phyloP scores from a whole-genome alignment of 2,113 vertebrate genomes.

The Caranx ignobilis region DNA sequence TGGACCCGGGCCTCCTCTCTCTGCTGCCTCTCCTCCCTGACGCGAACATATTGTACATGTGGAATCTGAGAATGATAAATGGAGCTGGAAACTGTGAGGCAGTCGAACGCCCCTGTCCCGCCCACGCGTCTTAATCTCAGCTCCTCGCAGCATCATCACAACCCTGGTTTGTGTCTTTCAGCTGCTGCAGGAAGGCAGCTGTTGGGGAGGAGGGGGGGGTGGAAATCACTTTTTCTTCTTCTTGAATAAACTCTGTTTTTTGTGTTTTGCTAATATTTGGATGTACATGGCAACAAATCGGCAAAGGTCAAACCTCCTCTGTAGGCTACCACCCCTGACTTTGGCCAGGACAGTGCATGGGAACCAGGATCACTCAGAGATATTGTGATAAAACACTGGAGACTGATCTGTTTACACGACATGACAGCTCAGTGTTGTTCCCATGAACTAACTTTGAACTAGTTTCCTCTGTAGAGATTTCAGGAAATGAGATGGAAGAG shows the following conservation, averaged over 20 bases:
- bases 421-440: too few species aligned
- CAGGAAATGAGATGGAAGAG: too few species aligned
- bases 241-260: slow-evolving; percentile 26
- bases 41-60: slow-evolving; percentile 44
- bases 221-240: not conserved
- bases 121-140: slow-evolving; percentile 54
- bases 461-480: too few species aligned
- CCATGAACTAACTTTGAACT: too few species aligned
- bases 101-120: slow-evolving; percentile 28
- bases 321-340: not conserved
- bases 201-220: not conserved
- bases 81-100: slow-evolving; percentile 52
- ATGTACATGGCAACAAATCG: slow-evolving; percentile 25
- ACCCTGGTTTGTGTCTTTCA: slow-evolving; percentile 41
- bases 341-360: not conserved
- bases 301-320: not conserved
- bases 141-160: slow-evolving; percentile 40
- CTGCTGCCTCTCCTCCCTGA: slow-evolving; percentile 32
- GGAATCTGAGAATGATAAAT: slow-evolving; percentile 69
- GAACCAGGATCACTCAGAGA: slow-evolving; percentile 2
- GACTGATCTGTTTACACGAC: not conserved
- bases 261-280: slow-evolving; percentile 47
- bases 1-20: not conserved
- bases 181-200: slow-evolving; percentile 7
- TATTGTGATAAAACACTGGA: not conserved